Evolutionary conservation across 2,888 invertebrate species (phyloP).

Genomic region (Hanleya hanleyi): DNA sequence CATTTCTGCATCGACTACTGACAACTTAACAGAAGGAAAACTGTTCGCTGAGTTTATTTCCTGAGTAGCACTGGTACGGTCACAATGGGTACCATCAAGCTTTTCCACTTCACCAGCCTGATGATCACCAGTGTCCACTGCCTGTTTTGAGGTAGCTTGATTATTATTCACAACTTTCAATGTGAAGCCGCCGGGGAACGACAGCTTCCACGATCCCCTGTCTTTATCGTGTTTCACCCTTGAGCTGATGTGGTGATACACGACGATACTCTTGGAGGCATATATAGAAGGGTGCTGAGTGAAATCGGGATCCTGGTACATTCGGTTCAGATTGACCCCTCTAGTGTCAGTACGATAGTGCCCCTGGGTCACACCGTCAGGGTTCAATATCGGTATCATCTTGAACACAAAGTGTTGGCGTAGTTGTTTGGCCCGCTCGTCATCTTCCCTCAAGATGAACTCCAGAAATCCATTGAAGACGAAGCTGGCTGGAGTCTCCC

Average conservation of each 20-base stretch:
- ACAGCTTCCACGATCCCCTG: background rate
- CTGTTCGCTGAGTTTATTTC: background rate
- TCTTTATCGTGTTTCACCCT: constrained; percentile 32
- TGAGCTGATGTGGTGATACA: constrained; percentile 73
- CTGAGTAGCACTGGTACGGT: background rate
- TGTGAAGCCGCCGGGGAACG: background rate
- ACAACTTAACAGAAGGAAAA: background rate
- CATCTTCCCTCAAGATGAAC: constrained; percentile 82
- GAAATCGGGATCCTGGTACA: constrained; percentile 86
- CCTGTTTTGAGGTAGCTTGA: background rate
- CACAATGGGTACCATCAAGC: background rate
- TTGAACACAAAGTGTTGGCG: constrained; percentile 86
- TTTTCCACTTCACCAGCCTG: background rate
- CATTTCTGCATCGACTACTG: background rate
- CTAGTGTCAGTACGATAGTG: constrained; percentile 85
- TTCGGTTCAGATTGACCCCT: constrained; percentile 90
- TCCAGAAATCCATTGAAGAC: constrained; percentile 92
- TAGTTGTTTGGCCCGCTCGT: constrained; percentile 83
- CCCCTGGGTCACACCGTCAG: constrained; percentile 90
- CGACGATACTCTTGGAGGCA: constrained; percentile 83
- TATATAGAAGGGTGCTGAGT: constrained; percentile 87
- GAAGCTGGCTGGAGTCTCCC: constrained; percentile 92
- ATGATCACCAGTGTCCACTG: background rate
- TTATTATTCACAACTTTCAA: constrained; percentile 15
- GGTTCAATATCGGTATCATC: constrained; percentile 91